Conservation (phyloP, 2,888 invertebrate genomes). For the Dolichomitus sp. region DNA sequence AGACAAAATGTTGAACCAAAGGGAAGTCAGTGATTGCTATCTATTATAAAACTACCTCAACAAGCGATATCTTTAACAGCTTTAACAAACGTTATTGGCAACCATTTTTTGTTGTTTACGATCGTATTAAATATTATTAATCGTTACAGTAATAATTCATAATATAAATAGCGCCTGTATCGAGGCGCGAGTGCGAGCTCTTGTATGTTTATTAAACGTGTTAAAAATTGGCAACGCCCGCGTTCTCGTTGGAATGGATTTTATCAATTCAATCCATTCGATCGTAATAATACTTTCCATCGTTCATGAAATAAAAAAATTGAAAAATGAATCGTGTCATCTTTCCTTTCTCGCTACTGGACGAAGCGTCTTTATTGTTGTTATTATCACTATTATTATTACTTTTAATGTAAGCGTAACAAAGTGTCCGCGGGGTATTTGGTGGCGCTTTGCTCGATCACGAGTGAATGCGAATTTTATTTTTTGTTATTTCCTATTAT, state of each 20-base stretch:
- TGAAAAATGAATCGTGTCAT: background rate
- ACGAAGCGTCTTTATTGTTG: slow-evolving; percentile 20
- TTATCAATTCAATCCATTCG: background rate
- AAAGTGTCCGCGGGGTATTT: slow-evolving; percentile 22
- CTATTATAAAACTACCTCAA: slow-evolving; percentile 49
- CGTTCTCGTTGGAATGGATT: background rate
- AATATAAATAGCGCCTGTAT: slow-evolving; percentile 37
- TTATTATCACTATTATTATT: background rate
- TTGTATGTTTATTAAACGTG: slow-evolving; percentile 45
- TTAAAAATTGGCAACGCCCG: slow-evolving; percentile 46
- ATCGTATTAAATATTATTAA: slow-evolving; percentile 15
- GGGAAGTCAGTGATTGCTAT: slow-evolving; percentile 26
- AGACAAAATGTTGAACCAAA: background rate
- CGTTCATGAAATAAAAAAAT: slow-evolving; percentile 14
- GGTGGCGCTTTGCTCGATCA: slow-evolving; percentile 18
- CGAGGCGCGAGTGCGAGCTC: slow-evolving; percentile 15
- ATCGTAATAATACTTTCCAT: slow-evolving; percentile 37
- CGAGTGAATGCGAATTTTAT: slow-evolving; percentile 10
- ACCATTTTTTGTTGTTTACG: slow-evolving; percentile 23
- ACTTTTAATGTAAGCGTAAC: slow-evolving; percentile 11
- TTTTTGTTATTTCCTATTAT: background rate
- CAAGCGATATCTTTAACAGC: slow-evolving; percentile 56
- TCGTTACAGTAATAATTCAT: slow-evolving; percentile 34
- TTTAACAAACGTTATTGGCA: slow-evolving; percentile 58
- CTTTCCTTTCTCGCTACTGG: background rate